phyloP scores from a whole-genome alignment of 2,113 vertebrate genomes.

The Acanthisitta chloris region DNA sequence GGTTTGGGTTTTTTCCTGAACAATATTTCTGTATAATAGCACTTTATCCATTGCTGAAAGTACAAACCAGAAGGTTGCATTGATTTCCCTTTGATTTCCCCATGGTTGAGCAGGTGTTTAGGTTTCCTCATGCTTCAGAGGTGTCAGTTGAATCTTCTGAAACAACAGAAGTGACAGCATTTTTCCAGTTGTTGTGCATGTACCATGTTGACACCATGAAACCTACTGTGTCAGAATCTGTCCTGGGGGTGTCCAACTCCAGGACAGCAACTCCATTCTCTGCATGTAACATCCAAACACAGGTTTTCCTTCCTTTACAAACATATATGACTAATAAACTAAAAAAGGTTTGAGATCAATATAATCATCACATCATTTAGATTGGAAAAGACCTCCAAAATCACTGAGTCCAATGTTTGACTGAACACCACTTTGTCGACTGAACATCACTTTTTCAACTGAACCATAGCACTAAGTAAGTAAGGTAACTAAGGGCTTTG shows the following conservation, averaged over 20 bases:
- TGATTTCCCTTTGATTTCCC: conserved; percentile 24
- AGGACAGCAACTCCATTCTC: neutral
- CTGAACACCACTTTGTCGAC: neutral
- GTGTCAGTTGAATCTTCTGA: neutral
- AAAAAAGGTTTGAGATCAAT: neutral
- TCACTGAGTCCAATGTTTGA: neutral
- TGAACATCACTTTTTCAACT: neutral
- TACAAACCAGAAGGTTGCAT: neutral
- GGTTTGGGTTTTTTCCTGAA: neutral
- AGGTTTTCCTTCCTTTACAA: neutral
- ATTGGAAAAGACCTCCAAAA: neutral
- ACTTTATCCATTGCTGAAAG: neutral
- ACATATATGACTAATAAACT: neutral
- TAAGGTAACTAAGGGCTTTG: too few species aligned
- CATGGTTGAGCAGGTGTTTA: neutral
- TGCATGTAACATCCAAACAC: neutral
- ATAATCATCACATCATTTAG: accelerated
- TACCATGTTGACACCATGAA: neutral
- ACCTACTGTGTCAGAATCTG: neutral
- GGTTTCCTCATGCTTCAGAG: neutral
- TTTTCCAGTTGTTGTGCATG: neutral
- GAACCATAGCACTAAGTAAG: neutral
- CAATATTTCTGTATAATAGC: neutral
- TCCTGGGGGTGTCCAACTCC: too few species aligned
- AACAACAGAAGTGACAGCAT: neutral